phyloP scores from a whole-genome alignment of 2,888 invertebrate genomes.

The Monopis laevigella region DNA sequence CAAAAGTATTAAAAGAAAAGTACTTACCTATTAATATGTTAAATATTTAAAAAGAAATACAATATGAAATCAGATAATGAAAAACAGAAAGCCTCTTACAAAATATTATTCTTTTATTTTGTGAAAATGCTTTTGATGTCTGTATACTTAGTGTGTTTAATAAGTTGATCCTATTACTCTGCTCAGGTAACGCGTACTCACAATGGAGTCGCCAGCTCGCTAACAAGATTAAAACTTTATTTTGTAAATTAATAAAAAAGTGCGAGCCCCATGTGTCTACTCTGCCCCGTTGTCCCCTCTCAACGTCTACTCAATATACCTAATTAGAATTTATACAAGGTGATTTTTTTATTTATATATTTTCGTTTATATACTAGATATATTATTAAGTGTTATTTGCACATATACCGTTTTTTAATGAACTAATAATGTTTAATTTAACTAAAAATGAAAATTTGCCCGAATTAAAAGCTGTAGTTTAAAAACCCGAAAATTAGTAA shows the following conservation, averaged over 20 bases:
- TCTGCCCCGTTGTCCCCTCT: slow-evolving; percentile 23
- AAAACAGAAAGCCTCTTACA: slow-evolving; percentile 50
- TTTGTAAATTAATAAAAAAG: slow-evolving; percentile 63
- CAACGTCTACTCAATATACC: no score
- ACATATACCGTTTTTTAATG: no score
- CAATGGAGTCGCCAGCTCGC: slow-evolving; percentile 50
- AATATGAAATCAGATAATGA: slow-evolving; percentile 23
- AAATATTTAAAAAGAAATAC: slow-evolving; percentile 15
- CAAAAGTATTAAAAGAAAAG: background rate
- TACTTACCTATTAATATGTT: background rate
- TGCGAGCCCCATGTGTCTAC: slow-evolving; percentile 37
- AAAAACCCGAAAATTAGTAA: no score
- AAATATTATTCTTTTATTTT: slow-evolving; percentile 45
- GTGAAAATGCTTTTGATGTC: slow-evolving; percentile 60
- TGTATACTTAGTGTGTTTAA: slow-evolving; percentile 61
- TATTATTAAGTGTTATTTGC: no score
- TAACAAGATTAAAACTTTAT: slow-evolving; percentile 67
- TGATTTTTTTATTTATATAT: no score
- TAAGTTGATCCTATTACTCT: slow-evolving; percentile 68
- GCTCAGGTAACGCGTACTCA: slow-evolving; percentile 55
- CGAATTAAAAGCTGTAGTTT: no score
- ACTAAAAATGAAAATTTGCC: no score
- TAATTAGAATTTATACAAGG: no score
- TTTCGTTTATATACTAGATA: no score
- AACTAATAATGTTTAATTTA: no score